These are phyloP conservation scores for Hemicentrotus pulcherrimus DNA, from an alignment of 35 echinoderm and acorn worm species.

Conservation along the genomic window DNA sequence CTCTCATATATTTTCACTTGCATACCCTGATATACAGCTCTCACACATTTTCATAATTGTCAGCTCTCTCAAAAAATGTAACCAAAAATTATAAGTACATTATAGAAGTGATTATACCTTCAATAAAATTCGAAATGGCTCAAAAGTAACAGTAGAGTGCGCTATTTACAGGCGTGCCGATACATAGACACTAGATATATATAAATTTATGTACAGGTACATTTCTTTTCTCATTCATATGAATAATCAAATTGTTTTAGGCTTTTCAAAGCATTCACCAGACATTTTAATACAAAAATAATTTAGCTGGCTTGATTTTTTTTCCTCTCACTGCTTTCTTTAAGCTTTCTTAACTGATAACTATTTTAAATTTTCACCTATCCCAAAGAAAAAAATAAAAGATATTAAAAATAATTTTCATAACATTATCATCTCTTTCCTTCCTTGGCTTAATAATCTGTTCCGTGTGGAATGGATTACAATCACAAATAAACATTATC, in stretches of 20 bases:
- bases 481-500: not conserved
- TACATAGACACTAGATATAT: conserved; percentile 20
- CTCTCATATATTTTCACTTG: conserved; percentile 15
- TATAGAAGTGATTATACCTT: conserved; percentile 36
- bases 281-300: conserved; percentile 40
- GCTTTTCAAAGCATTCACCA: not conserved
- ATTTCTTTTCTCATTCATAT: not conserved
- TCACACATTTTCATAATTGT: conserved; percentile 35
- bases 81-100: conserved; percentile 48
- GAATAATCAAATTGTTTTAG: not conserved
- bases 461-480: not conserved
- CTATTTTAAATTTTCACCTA: not conserved
- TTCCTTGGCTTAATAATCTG: not conserved
- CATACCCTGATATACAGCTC: conserved; percentile 24
- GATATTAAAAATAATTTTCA: not conserved
- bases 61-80: conserved; percentile 19
- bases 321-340: not conserved
- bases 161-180: conserved; percentile 41
- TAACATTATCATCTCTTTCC: not conserved
- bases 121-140: conserved; percentile 51
- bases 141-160: not conserved
- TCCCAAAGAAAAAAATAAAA: not conserved
- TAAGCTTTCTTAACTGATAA: not conserved
- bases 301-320: conserved; percentile 31
- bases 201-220: conserved; percentile 29